Base-by-base conservation (phyloP, 1,140 invertebrate species). In the Venturia canescens region DNA sequence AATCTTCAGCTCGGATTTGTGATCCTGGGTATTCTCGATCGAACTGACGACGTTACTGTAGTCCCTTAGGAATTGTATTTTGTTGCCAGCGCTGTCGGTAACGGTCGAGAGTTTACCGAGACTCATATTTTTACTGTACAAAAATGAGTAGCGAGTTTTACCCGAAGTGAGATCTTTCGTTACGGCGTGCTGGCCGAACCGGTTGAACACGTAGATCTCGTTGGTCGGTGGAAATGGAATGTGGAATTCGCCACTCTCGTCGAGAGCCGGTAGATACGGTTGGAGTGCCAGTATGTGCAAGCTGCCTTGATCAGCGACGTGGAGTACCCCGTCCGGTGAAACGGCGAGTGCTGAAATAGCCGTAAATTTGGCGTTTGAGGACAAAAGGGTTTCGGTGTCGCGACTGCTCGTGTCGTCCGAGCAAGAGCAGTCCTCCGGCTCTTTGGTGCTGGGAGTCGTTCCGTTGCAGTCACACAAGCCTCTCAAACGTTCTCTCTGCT, bases 61-160 rank as follows among this genome's bases (percentile, higher is more conserved):
- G 90, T 99, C 97, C 71, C 98, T 93, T 18, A 98, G 92, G 88
- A 99, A 96, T 87, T 97, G 94, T 83, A 98, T 96, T 92, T 99
- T 98, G 88, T 98, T 99, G 18, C 97, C 97, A 18, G 97, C 97
- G 70, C 96, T 96, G 90, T 99, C 98, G 0, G 96, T 97, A 0
- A 99, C 97, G 4, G 96, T 97, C 0, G 96, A 97, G 26, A 99
- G 92, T 89, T 98, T 98, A 0, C 98, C 98, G 86, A 98, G 98
- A 87, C 97, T 98, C 2, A 98, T 98, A 86, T 99, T 99, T 88
- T 99, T 98, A 23, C 96, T 98, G 91, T 99, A 99, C 1, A 98
- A 93, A 92, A 99, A 99, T 31, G 97, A 97, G 89, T 99, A 99
- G 86, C 97, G 94, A 0, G 96, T 96, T 92, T 97, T 97, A 29